These are phyloP conservation scores for Atrina japonica DNA, from an alignment of 2,888 invertebrate genomes.

Conservation along the genomic window DNA sequence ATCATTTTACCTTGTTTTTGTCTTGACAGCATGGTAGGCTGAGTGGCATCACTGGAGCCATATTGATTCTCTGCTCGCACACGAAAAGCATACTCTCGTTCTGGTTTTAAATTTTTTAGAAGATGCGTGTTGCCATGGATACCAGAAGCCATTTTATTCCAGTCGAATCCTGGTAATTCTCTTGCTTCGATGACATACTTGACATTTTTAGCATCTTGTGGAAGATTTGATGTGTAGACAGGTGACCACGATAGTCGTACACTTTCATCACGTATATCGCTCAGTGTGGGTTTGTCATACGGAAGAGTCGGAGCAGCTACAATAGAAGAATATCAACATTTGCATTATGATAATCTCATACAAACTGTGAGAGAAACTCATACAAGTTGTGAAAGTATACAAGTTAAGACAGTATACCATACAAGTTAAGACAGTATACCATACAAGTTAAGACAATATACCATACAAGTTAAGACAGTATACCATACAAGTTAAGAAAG, in stretches of 20 bases:
- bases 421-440: too few species aligned
- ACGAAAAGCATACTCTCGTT: conserved; percentile 96
- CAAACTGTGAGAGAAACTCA: too few species aligned
- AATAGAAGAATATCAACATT: not conserved
- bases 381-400: too few species aligned
- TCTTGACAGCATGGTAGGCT: conserved; percentile 80
- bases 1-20: conserved; percentile 51
- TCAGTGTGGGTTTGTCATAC: conserved; percentile 65
- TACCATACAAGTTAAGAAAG: too few species aligned
- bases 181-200: conserved; percentile 80
- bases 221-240: conserved; percentile 61
- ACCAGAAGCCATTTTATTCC: conserved; percentile 83
- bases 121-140: conserved; percentile 65
- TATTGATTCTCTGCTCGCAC: conserved; percentile 97
- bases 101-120: conserved; percentile 78
- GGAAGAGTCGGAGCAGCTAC: conserved; percentile 64
- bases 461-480: too few species aligned
- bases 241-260: conserved; percentile 72
- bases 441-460: too few species aligned
- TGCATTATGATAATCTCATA: not conserved
- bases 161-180: conserved; percentile 92
- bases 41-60: conserved; percentile 97
- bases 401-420: too few species aligned
- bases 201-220: conserved; percentile 65
- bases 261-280: conserved; percentile 64